phyloP scores from a whole-genome alignment of 2,797 vertebrate genomes.

The Typhlichthys eigenmanni region DNA sequence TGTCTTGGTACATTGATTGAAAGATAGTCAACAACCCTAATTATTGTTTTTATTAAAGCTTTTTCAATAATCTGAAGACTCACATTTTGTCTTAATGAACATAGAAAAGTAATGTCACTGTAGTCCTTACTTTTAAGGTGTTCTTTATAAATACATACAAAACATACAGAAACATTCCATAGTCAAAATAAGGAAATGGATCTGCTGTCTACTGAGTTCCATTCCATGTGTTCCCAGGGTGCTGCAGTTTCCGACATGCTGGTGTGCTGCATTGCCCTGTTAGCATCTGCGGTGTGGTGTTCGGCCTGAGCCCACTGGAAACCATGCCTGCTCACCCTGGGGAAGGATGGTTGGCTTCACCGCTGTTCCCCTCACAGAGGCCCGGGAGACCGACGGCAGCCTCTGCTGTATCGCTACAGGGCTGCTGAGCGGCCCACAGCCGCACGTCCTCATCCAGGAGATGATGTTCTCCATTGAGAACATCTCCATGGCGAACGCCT shows the following conservation, averaged over 20 bases:
- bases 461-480: conserved; percentile 55
- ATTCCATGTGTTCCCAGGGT: conserved; percentile 39
- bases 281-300: conserved; percentile 23
- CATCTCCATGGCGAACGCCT: conserved; percentile 58
- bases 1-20: too few relatives aligned
- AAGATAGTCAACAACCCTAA: too few relatives aligned
- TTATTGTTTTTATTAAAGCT: too few relatives aligned
- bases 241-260: conserved; percentile 34
- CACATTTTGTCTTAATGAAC: too few relatives aligned
- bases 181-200: too few relatives aligned
- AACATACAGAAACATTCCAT: too few relatives aligned
- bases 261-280: conserved; percentile 5
- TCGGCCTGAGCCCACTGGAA: conserved; percentile 34
- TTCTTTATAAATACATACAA: background rate
- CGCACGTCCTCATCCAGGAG: conserved; percentile 58
- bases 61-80: too few relatives aligned
- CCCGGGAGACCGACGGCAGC: conserved; percentile 74
- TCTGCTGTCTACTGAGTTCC: background rate
- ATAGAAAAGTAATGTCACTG: too few relatives aligned
- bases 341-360: conserved; percentile 84
- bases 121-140: background rate
- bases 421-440: conserved; percentile 77
- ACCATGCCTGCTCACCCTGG: conserved; percentile 54
- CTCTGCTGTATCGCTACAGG: conserved; percentile 75
- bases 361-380: conserved; percentile 71